These are phyloP conservation scores for Ceryle rudis DNA, from an alignment of 2,797 vertebrate species.

Conservation along the genomic window DNA sequence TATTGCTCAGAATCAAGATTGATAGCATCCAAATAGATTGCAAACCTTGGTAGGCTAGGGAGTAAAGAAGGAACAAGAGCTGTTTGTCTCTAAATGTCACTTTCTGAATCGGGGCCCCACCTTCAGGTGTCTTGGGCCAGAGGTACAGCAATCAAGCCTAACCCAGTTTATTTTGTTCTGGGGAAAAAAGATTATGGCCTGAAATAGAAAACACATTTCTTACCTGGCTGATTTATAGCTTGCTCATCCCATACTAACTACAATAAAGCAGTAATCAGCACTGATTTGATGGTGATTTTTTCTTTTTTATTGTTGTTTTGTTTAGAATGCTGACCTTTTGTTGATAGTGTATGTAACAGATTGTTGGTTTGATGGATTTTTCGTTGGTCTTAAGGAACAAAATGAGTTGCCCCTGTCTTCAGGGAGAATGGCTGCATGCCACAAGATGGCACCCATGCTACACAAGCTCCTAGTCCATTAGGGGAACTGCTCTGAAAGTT, in stretches of 20 bases:
- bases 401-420: not conserved
- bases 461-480: not conserved
- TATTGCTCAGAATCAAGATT: not conserved
- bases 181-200: not conserved
- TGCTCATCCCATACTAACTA: rapidly evolving
- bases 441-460: conserved; percentile 58
- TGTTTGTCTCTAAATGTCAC: not conserved
- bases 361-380: not conserved
- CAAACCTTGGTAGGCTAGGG: not conserved
- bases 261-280: not conserved
- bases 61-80: not conserved
- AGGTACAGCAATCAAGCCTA: not conserved
- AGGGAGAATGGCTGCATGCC: not conserved
- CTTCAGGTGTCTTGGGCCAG: not conserved
- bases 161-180: not conserved
- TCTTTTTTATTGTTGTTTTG: not conserved
- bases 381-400: not conserved
- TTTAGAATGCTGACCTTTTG: not conserved
- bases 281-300: not conserved
- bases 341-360: not conserved
- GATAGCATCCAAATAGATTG: not conserved
- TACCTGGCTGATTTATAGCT: not conserved
- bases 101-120: not conserved
- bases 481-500: not conserved
- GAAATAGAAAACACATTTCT: not conserved